Base-by-base conservation (phyloP, 1,140 invertebrate species). In the Microplitis demolitor region DNA sequence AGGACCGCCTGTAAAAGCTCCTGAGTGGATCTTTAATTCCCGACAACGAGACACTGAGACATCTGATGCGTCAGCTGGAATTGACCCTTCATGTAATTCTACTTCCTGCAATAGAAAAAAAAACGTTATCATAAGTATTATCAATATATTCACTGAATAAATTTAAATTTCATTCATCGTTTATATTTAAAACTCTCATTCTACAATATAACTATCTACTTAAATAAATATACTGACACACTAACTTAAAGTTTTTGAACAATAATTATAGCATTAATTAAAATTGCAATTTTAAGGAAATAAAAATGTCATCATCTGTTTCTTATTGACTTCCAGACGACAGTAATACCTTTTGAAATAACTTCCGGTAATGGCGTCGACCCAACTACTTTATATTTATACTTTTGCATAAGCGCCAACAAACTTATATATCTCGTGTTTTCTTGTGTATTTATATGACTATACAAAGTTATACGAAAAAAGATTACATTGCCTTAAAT, bases 11-110 rank as follows among this genome's bases (percentile, higher is more conserved):
- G 82, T 83, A 83, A 88, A 88, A 4, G 87, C 86, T 4, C 85
- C 87, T 9, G 87, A 74, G 39, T 88, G 86, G 72, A 93, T 89
- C 51, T 85, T 84, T 31, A 93, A 75, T 35, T 89, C 88, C 35
- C 88, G 84, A 8, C 89, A 90, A 13, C 90, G 90, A 3, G 81
- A 87, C 2, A 93, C 84, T 16, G 90, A 89, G 31, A 93, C 83
- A 82, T 89, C 89, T 82, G 86, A 87, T 76, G 85, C 83, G 73
- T 88, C 85, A 50, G 85, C 81, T 67, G 87, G 89, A 79, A 88
- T 86, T 72, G 88, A 88, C 24, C 88, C 88, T 75, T 85, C 82
- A 45, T 81, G 79, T n/a, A 91, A 76, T 66, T 88, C 86, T 31
- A 90, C 79, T 37, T 87, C 85, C 90, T 91, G 86, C 24, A 87